Evolutionary conservation across 2,888 invertebrate genomes (phyloP).

Genomic region (Platycheirus albimanus): DNA sequence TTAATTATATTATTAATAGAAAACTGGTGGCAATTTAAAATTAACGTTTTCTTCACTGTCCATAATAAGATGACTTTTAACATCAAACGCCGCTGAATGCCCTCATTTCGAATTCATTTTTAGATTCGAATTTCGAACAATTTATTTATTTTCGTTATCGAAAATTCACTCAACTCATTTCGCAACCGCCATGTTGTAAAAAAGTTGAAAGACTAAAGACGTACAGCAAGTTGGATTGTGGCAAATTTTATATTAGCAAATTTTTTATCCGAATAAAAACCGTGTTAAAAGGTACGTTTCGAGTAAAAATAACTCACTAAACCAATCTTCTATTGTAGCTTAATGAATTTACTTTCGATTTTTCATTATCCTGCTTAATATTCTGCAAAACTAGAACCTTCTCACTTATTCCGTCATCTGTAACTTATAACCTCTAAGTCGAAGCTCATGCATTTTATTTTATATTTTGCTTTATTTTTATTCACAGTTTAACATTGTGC

Average conservation of each 20-base stretch:
- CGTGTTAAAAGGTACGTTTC: constrained; percentile 42
- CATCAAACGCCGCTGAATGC: too few relatives aligned
- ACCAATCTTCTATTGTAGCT: too few relatives aligned
- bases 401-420: too few relatives aligned
- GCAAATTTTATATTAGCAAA: constrained; percentile 34
- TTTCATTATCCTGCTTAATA: too few relatives aligned
- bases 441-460: constrained; percentile 18
- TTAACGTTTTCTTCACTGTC: too few relatives aligned
- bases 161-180: constrained; percentile 38
- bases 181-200: constrained; percentile 44
- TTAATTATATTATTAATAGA: too few relatives aligned
- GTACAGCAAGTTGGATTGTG: constrained; percentile 46
- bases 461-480: constrained; percentile 10
- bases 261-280: constrained; percentile 43
- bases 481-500: constrained; percentile 43
- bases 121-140: constrained; percentile 13
- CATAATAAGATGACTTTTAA: too few relatives aligned
- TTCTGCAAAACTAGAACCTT: too few relatives aligned
- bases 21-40: too few relatives aligned
- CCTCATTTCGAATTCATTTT: neutral
- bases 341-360: too few relatives aligned
- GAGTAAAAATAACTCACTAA: neutral
- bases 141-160: constrained; percentile 7
- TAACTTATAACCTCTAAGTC: constrained; percentile 42
- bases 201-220: constrained; percentile 50